A percentile compares a stretch with the other conserved stretches of the same genome.
phyloP scores from a whole-genome alignment of 2,888 invertebrate genomes.

The Hyposoter dolosus region DNA sequence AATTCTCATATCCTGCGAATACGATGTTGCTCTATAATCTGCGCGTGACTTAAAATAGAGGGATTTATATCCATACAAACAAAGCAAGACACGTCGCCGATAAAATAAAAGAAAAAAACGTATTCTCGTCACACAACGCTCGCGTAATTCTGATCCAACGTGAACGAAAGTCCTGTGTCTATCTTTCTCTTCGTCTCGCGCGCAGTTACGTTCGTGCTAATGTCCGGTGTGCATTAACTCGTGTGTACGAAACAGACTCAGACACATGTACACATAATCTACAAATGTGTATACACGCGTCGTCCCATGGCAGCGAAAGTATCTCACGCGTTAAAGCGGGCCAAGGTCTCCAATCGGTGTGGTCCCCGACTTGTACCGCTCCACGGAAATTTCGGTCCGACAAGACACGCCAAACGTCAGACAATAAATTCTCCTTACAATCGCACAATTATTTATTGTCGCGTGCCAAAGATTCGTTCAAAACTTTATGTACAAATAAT shows the following conservation, averaged over 20 bases:
- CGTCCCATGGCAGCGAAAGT: constrained; percentile 49
- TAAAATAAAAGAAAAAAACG: background rate
- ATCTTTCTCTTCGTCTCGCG: background rate
- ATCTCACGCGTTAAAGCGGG: constrained; percentile 59
- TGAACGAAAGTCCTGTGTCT: constrained; percentile 19
- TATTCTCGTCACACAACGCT: constrained; percentile 38
- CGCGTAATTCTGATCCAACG: constrained; percentile 18
- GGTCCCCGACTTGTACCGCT: constrained; percentile 47
- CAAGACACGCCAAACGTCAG: constrained; percentile 56
- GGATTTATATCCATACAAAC: constrained; percentile 9
- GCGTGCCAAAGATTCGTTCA: constrained; percentile 11
- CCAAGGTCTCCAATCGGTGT: constrained; percentile 66
- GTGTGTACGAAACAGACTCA: background rate
- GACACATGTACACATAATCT: constrained; percentile 3
- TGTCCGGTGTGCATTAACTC: constrained; percentile 28
- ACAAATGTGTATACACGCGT: constrained; percentile 27
- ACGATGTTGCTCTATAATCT: background rate
- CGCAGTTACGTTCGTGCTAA: constrained; percentile 17
- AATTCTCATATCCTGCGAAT: background rate
- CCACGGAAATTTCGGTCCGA: constrained; percentile 40
- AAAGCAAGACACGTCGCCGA: background rate
- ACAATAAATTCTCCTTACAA: constrained; percentile 33
- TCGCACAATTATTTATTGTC: constrained; percentile 22
- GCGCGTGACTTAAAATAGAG: background rate
- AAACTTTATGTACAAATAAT: background rate